These are phyloP conservation scores for Chaetorhynchus papuensis DNA, from an alignment of 2,113 vertebrate genomes.

Conservation along the genomic window DNA sequence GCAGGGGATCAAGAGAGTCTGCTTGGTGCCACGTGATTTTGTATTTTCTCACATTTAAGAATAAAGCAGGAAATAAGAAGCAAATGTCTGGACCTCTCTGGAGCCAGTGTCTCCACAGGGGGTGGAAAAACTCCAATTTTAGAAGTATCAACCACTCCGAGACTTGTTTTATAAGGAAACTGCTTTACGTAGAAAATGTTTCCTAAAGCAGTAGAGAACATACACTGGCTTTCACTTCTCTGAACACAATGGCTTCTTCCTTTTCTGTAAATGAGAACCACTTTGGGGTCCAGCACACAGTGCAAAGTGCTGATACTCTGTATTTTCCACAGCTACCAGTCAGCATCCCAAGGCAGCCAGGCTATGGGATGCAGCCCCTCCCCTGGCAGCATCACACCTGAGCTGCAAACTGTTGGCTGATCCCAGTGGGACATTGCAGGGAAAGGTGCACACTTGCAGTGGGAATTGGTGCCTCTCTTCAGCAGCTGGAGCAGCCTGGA, in stretches of 20 bases:
- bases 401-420: background rate
- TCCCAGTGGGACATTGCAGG: background rate
- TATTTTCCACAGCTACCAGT: background rate
- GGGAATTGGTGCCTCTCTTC: background rate
- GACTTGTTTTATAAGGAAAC: background rate
- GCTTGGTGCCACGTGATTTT: background rate
- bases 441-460: background rate
- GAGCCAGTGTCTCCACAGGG: background rate
- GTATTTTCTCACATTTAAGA: background rate
- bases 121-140: background rate
- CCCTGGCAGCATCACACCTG: background rate
- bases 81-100: background rate
- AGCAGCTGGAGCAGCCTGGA: background rate
- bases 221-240: background rate
- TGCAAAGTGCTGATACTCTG: background rate
- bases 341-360: background rate
- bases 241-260: background rate
- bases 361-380: background rate
- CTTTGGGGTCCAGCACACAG: background rate
- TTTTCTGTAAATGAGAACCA: background rate
- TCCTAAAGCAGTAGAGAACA: background rate
- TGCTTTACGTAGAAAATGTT: background rate
- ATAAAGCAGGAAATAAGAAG: background rate
- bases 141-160: fast-evolving
- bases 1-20: background rate